Conservation (phyloP, 1,140 invertebrate genomes). For the Microplitis mediator region DNA sequence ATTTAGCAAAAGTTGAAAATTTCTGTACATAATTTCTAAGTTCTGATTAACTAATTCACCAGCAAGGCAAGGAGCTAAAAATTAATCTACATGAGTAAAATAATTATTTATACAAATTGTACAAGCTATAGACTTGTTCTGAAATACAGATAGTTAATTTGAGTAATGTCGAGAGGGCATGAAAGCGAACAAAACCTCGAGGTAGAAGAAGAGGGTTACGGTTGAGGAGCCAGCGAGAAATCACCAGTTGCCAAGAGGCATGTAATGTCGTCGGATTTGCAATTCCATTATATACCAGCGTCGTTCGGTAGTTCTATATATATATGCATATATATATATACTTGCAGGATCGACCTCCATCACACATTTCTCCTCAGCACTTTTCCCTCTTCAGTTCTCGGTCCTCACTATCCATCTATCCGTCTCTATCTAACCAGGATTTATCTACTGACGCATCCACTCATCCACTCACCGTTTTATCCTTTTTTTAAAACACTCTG, state of each 20-base stretch:
- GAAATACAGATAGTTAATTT: background rate
- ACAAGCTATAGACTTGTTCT: too few species aligned
- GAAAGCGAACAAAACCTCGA: conserved; percentile 39
- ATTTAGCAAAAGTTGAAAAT: background rate
- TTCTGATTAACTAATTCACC: too few species aligned
- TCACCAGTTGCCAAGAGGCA: conserved; percentile 60
- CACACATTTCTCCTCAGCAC: conserved; percentile 4
- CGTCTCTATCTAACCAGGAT: background rate
- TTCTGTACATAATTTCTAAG: too few species aligned
- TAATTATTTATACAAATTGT: too few species aligned
- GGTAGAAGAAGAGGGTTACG: conserved; percentile 33
- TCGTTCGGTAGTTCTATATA: background rate
- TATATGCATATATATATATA: too few species aligned
- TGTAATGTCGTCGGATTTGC: conserved; percentile 60
- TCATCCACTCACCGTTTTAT: too few species aligned
- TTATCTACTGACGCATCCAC: too few species aligned
- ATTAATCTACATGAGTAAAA: too few species aligned
- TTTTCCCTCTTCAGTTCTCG: background rate
- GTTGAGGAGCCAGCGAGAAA: conserved; percentile 51
- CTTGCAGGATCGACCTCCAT: conserved; percentile 30
- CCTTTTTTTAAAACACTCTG: too few species aligned
- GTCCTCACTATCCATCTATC: background rate
- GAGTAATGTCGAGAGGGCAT: conserved; percentile 40
- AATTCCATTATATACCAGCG: conserved; percentile 55
- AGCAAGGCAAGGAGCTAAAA: too few species aligned